phyloP scores from a whole-genome alignment of 2,797 vertebrate species.

The Pelochelys cantorii region DNA sequence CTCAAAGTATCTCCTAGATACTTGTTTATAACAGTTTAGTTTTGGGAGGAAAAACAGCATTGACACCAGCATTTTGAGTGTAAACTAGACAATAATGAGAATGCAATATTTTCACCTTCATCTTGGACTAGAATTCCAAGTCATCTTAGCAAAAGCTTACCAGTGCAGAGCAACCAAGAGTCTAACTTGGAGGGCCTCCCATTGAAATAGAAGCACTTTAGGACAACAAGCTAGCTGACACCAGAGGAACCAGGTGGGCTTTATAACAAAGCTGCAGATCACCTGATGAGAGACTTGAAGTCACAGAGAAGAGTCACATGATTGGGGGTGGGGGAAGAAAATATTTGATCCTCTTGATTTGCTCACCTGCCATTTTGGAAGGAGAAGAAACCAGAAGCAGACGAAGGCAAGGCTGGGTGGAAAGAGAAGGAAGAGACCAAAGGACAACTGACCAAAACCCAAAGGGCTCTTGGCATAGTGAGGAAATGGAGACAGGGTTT shows the following conservation, averaged over 20 bases:
- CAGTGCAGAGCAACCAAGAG: not conserved
- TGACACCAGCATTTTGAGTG: not conserved
- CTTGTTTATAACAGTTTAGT: conserved; percentile 59
- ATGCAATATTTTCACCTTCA: not conserved
- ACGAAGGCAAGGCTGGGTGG: not conserved
- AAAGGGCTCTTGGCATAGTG: not conserved
- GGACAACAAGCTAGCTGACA: not conserved
- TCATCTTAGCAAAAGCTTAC: not conserved
- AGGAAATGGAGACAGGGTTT: not conserved
- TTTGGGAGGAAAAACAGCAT: conserved; percentile 54
- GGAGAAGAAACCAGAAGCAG: not conserved
- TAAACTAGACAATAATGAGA: not conserved
- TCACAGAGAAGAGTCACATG: not conserved
- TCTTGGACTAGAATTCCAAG: not conserved
- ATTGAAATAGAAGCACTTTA: not conserved
- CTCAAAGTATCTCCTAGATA: conserved; percentile 59
- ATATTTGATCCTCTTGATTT: not conserved
- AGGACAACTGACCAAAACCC: not conserved
- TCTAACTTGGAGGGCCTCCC: not conserved
- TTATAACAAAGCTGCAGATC: not conserved
- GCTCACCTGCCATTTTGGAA: not conserved
- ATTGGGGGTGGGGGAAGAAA: not conserved
- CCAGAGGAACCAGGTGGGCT: not conserved
- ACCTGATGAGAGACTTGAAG: not conserved
- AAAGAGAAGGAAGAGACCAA: not conserved